phyloP scores from a whole-genome alignment of 1,140 invertebrate genomes.

The Meloidogyne exigua region DNA sequence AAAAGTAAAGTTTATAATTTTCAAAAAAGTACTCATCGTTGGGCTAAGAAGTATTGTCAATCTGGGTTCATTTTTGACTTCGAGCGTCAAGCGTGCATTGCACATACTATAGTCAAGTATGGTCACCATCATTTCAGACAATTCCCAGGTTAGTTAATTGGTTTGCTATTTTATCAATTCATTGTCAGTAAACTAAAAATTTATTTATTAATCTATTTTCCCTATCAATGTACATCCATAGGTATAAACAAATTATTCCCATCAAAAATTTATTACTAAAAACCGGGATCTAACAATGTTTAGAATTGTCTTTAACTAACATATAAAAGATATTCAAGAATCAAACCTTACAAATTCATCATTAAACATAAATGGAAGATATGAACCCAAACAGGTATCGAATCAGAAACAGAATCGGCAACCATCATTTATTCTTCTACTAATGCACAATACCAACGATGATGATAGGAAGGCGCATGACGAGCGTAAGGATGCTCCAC shows the following conservation, averaged over 20 bases:
- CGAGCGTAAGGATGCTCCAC: no score
- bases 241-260: no score
- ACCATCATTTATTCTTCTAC: conserved; percentile 45
- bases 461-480: conserved; percentile 47
- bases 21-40: conserved; percentile 45
- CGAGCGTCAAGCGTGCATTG: conserved; percentile 60
- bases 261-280: no score
- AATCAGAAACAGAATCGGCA: not conserved
- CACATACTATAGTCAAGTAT: conserved; percentile 32
- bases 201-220: no score
- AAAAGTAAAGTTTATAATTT: not conserved
- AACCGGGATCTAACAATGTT: no score
- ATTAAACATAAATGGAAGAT: not conserved
- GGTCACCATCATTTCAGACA: conserved; percentile 27
- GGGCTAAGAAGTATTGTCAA: conserved; percentile 59
- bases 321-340: no score
- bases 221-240: no score
- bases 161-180: no score
- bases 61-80: conserved; percentile 57
- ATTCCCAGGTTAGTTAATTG: conserved; percentile 9
- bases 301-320: no score
- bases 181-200: no score
- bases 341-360: no score
- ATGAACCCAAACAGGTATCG: not conserved
- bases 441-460: conserved; percentile 21